Evolutionary conservation across 1,140 invertebrate species (phyloP).

Genomic region (Alviniconcha marisindica): DNA sequence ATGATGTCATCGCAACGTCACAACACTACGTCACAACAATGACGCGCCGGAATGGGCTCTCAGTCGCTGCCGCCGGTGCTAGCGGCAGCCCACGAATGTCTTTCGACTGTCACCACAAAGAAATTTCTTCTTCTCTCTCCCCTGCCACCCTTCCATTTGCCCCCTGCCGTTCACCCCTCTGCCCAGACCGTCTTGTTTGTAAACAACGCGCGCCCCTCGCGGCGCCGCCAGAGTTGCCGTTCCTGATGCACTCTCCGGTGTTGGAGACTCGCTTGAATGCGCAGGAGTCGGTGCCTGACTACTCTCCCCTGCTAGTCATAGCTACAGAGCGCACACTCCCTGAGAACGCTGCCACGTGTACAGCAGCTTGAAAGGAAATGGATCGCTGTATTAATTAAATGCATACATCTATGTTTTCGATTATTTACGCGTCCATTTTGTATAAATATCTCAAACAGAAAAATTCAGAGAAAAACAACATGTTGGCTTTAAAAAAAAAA

Average conservation of each 20-base stretch:
- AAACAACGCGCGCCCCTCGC: not conserved
- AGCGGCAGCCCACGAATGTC: not conserved
- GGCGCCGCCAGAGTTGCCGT: not conserved
- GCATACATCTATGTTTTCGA: too few species aligned
- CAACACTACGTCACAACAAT: slow-evolving; percentile 4
- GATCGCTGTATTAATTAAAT: too few species aligned
- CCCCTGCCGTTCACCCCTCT: not conserved
- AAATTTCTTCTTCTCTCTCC: not conserved
- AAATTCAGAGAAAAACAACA: too few species aligned
- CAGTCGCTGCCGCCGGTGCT: not conserved
- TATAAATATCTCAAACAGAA: too few species aligned
- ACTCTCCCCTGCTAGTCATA: too few species aligned
- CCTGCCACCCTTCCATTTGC: slow-evolving; percentile 1
- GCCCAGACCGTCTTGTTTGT: not conserved
- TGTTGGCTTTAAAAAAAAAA: too few species aligned
- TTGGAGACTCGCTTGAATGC: slow-evolving; percentile 4
- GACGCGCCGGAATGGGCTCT: not conserved
- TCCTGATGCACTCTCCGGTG: not conserved
- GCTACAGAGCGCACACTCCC: too few species aligned
- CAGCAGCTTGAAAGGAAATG: too few species aligned
- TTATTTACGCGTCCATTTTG: too few species aligned
- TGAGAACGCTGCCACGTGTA: too few species aligned
- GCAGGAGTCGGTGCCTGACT: not conserved
- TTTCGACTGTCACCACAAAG: slow-evolving; percentile 21
- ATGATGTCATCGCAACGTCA: slow-evolving; percentile 6